Evolutionary conservation across 2,113 vertebrate species (phyloP), one percentile per base, ranked within the genome.

Genomic region (Empidonax alnorum): DNA sequence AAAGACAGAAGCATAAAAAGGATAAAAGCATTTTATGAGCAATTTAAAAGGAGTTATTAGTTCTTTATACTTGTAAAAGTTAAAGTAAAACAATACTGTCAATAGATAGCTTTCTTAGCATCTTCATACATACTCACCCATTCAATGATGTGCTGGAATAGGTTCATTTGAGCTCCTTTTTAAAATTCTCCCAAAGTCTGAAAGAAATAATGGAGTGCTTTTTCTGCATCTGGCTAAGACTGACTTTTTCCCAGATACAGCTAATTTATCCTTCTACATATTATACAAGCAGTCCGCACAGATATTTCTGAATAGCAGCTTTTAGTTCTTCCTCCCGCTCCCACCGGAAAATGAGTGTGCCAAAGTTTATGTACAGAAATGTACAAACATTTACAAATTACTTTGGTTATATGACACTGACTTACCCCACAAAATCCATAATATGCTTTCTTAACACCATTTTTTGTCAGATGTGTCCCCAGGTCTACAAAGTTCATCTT

Each of bases 241-340:
- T 83, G 66, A 82, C 62, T 92, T 94, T 83, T 86, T 55, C 39
- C 42, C 42, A 84, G 55, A 85, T 55, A 67, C 28, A 71, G 79
- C 55, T 83, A 33, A 80, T 62, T 41, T 62, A 2, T 53, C 78
- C 82, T 92, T 90, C 42, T 52, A 89, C 50, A 55, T 89, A 50
- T 52, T 73, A 30, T 50, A 35, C 71, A 69, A 73, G 79, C 67
- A 80, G 31, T 13, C 4, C 65, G 85, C 67, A 52, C 30, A 77
- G 55, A 28, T 67, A 78, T 55, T 94, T 92, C 86, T 95, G 76
- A 93, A 81, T 59, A 75, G 72, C 47, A 78, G 53, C 47, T 84
- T 78, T 81, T 84, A 74, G 19, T 69, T 90, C 30, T 62, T 37
- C 46, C 28, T 37, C 72, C 35, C 1, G 0, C 14, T 50, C 18